Base-by-base conservation (phyloP, 2,888 invertebrate genomes). In the Hemithea aestivaria region DNA sequence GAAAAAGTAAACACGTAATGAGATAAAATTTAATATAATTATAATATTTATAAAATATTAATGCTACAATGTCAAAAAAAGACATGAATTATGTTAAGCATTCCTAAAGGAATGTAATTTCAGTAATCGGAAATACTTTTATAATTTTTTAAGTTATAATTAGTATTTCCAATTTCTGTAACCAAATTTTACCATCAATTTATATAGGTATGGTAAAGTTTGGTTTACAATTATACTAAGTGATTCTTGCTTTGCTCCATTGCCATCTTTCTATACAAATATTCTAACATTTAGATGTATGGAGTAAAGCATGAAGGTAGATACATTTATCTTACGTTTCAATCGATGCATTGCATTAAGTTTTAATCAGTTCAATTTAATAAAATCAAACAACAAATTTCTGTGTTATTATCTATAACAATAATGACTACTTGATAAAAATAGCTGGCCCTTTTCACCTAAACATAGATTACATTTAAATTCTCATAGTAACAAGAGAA, bases 241-340 rank as follows among this genome's bases (percentile, higher is more conserved):
- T 45, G 40, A 40, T 51, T 26, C 66, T 68, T 65, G 62, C 46
- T 38, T 55, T 65, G 69, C 66, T 70, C 55, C 65, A 16, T 16
- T 16, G 16, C 16, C 55, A 55, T 45, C 39, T 35, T 46, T 47
- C 41, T 49, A 51, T 59, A 56, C 48, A 63, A 40, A 58, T 46
- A 45, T 49, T 61, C 55, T 43, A 58, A 54, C 43, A 44, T 40
- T n/a, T 43, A 55, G 56, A 53, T 61, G 29, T 62, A 72, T 70
- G 60, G 59, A 76, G 75, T 73, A 73, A 51, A 60, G 51, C 68
- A 75, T 67, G 64, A 46, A 51, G 66, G 74, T 71, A 84, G 85
- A 85, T 85, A 83, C 61, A 83, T 80, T 67, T 84, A 85, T 84
- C 83, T 85, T 85, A 85, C 85, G 57, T 71, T 79, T 80, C 78